Evolutionary conservation across 2,113 vertebrate species (phyloP), one percentile per base, ranked within the genome.

Genomic region (Callorhinus ursinus): DNA sequence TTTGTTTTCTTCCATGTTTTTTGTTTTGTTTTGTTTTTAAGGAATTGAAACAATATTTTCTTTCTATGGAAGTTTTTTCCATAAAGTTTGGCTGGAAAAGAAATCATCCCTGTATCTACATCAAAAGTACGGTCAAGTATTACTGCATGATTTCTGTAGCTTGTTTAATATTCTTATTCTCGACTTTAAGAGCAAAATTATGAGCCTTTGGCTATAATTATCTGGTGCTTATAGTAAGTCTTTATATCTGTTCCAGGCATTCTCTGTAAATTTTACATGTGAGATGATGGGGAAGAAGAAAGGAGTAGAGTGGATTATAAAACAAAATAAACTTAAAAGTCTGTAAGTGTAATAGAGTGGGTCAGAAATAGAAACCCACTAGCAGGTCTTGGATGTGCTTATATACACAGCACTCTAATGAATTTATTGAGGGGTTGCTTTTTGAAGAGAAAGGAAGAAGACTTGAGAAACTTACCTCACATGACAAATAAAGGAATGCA

Each of bases 371-470:
- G 28, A 90, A 74, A 39, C 2, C 15, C 87, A 42, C 16, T 26
- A 26, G 3, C 22, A 7, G 42, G 6, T 57, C 24, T 77, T 33
- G 1, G 4, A 15, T 19, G 14, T 46, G 22, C 69, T 77, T 57
- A 69, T 12, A n/a, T 42, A 61, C 1, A 2, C 36, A n/a, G 2
- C 0, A 21, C 33, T 77, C 19, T 12, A 28, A 28, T 2, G 19
- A 26, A 49, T n/a, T 46, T 87, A 67, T 5, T 12, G 1, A 67
- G 42, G 11, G 46, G 76, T 15, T 33, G 46, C 3, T 57, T 84
- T 95, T 90, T n/a, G 42, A 55, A 96, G 77, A 82, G 51, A 77
- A 96, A 63, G 61, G 5, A 90, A 24, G 22, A 84, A n/a, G 2
- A 49, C 16, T 72, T 16, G 28, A 57, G 49, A 88, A 95, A 63